Conservation (phyloP, 2,888 invertebrate species). For the Microctonus aethiopoides region DNA sequence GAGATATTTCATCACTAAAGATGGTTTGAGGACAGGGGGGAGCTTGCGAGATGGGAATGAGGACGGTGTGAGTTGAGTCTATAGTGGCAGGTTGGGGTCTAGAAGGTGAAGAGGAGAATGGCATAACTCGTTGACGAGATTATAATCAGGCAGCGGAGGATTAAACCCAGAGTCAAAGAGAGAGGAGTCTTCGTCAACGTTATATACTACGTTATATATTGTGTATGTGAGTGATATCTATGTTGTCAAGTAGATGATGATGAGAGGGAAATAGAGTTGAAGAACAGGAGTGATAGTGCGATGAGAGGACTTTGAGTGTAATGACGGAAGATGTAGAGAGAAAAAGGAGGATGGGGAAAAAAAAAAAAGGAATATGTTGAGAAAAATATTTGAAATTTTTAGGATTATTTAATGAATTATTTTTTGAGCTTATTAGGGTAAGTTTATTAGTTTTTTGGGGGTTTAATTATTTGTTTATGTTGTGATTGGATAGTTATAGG, state of each 20-base stretch:
- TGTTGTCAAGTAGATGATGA: neutral
- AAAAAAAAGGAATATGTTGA: too few species aligned
- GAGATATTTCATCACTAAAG: neutral
- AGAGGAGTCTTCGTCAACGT: slow-evolving; percentile 26
- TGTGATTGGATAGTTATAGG: too few species aligned
- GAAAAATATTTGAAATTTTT: too few species aligned
- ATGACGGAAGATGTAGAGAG: neutral
- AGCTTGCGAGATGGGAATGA: slow-evolving; percentile 37
- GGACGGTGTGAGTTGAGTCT: slow-evolving; percentile 1
- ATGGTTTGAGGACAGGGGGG: slow-evolving; percentile 27
- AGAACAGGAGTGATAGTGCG: neutral
- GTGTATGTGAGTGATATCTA: slow-evolving; percentile 11
- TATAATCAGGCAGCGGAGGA: slow-evolving; percentile 63
- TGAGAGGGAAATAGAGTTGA: slow-evolving; percentile 16
- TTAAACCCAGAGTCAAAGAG: slow-evolving; percentile 54
- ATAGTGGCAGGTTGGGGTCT: slow-evolving; percentile 24
- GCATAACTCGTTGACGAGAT: slow-evolving; percentile 65
- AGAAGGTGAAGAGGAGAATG: slow-evolving; percentile 45
- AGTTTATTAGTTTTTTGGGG: too few species aligned
- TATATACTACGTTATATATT: slow-evolving; percentile 19
- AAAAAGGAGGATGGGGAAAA: slow-evolving; percentile 30
- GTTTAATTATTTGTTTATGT: too few species aligned
- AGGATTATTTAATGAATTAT: too few species aligned
- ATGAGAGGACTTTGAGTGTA: neutral
- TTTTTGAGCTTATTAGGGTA: too few species aligned